These are phyloP conservation scores for Tragelaphus imberbis DNA, from an alignment of 2,113 vertebrate species.

Conservation along the genomic window DNA sequence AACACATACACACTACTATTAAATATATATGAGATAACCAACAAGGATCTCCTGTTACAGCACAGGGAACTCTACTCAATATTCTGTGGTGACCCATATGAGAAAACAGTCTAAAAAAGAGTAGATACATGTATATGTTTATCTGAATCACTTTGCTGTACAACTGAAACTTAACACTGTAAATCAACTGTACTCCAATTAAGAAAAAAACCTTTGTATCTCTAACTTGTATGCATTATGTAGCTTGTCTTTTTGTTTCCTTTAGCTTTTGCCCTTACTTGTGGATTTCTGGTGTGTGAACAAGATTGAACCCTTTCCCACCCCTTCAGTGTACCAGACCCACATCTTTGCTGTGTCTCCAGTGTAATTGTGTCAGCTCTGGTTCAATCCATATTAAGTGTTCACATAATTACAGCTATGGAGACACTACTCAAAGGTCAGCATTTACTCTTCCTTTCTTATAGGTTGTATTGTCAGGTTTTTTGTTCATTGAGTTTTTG, in stretches of 20 bases:
- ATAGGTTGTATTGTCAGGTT: neutral
- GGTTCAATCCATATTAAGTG: neutral
- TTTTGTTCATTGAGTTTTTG: neutral
- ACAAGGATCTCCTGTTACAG: neutral
- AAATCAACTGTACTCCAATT: neutral
- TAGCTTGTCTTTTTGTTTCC: neutral
- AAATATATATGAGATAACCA: neutral
- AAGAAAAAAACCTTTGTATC: neutral
- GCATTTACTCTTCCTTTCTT: neutral
- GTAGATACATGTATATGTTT: neutral
- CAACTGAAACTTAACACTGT: neutral
- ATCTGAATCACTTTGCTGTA: neutral
- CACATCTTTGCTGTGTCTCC: neutral
- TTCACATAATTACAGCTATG: neutral
- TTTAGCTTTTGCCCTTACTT: neutral
- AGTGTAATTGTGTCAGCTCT: too few species aligned
- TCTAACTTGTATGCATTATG: neutral
- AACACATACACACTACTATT: neutral
- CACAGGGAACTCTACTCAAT: neutral
- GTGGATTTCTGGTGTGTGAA: neutral
- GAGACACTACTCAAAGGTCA: neutral
- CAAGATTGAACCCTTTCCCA: neutral
- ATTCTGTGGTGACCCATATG: neutral
- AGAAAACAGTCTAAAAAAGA: neutral
- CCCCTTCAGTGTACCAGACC: neutral